phyloP scores from a whole-genome alignment of 2,888 invertebrate species.

The Ichneumoninae sp. region DNA sequence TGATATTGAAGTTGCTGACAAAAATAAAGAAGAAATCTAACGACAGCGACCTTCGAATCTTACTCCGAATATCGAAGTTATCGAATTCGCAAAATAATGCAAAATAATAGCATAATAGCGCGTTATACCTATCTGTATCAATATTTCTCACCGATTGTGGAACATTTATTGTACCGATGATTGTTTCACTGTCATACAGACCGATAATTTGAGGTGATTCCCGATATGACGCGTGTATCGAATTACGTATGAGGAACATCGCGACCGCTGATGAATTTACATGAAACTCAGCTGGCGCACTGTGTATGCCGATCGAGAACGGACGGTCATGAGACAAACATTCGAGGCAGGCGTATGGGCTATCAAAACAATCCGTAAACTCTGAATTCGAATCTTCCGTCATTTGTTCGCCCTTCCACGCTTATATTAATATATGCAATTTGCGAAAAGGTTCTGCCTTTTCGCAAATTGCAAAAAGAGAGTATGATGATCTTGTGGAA shows the following conservation, averaged over 20 bases:
- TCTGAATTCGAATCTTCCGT: background rate
- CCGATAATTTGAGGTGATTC: background rate
- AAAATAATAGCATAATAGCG: background rate
- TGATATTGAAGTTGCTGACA: conserved; percentile 10
- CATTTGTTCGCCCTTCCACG: conserved; percentile 1
- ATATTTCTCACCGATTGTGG: background rate
- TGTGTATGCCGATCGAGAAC: background rate
- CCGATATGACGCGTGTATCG: background rate
- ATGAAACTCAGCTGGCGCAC: conserved; percentile 17
- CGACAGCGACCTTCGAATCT: conserved; percentile 35
- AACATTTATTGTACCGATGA: background rate
- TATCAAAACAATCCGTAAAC: conserved; percentile 24
- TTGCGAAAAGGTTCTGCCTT: no score
- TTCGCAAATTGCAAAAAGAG: background rate
- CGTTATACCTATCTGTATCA: background rate
- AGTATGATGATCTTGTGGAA: background rate
- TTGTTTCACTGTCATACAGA: background rate
- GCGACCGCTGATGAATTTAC: conserved; percentile 20
- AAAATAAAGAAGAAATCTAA: conserved; percentile 1
- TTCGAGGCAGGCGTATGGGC: conserved; percentile 10
- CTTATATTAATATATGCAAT: conserved; percentile 10
- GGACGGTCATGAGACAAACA: conserved; percentile 12
- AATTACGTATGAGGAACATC: background rate
- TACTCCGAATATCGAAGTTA: no score
- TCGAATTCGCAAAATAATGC: background rate